phyloP scores from a whole-genome alignment of 2,888 invertebrate species.

The Empis stercorea region DNA sequence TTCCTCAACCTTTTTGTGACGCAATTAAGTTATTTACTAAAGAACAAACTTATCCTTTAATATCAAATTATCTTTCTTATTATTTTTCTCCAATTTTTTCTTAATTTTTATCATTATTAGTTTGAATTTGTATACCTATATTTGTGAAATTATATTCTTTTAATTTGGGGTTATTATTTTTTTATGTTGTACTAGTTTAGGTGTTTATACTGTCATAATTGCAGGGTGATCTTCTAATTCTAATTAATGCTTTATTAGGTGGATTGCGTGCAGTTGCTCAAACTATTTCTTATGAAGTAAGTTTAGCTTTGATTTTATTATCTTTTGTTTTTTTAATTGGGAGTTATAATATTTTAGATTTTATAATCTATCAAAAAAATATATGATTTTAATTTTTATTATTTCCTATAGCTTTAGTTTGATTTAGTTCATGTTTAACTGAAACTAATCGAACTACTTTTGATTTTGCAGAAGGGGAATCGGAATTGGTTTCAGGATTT shows the following conservation, averaged over 20 bases:
- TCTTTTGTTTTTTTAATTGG: constrained; percentile 45
- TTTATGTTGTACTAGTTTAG: constrained; percentile 48
- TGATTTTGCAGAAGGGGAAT: constrained; percentile 70
- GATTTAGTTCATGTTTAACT: constrained; percentile 48
- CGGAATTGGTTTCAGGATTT: constrained; percentile 67
- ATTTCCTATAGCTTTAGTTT: constrained; percentile 43
- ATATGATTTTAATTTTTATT: constrained; percentile 44
- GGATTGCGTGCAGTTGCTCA: constrained; percentile 55
- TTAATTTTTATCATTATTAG: constrained; percentile 45
- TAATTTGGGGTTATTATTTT: constrained; percentile 49
- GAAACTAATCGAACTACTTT: constrained; percentile 63
- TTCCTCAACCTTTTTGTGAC: constrained; percentile 59
- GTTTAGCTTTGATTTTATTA: constrained; percentile 50
- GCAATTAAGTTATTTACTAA: constrained; percentile 60
- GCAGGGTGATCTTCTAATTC: constrained; percentile 60
- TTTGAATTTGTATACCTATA: constrained; percentile 48
- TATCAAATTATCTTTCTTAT: constrained; percentile 48
- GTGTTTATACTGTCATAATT: constrained; percentile 50
- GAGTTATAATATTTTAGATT: constrained; percentile 41
- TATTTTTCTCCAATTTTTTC: constrained; percentile 46
- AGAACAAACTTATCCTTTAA: constrained; percentile 43
- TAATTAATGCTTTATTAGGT: constrained; percentile 57
- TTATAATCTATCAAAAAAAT: constrained; percentile 39
- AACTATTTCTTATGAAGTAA: constrained; percentile 66
- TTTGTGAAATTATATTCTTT: constrained; percentile 41